A percentile compares a stretch with the other conserved stretches of the same genome.
phyloP scores from a whole-genome alignment of 2,113 vertebrate genomes.

The Sprattus sprattus region DNA sequence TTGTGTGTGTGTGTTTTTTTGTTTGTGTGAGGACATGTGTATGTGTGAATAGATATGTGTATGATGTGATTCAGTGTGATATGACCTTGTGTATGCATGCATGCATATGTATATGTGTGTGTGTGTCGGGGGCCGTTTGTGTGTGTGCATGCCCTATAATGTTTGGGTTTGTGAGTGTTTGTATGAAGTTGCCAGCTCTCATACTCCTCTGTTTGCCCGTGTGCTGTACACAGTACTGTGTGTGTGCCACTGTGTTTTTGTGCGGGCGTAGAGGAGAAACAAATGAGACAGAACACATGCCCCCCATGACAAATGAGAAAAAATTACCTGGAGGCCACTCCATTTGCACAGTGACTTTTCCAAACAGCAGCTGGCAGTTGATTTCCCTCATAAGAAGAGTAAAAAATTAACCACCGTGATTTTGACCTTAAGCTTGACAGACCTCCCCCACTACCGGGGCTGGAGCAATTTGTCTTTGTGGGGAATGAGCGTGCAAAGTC shows the following conservation, averaged over 20 bases:
- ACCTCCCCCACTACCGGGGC: constrained; percentile 46
- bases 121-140: not conserved
- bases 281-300: constrained; percentile 23
- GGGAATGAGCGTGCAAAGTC: constrained; percentile 74
- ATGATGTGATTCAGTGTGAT: not conserved
- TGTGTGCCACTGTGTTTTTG: not conserved
- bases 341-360: constrained; percentile 17
- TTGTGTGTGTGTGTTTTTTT: constrained; percentile 38
- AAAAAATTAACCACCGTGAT: constrained; percentile 74
- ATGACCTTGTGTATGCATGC: not conserved
- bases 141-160: not conserved
- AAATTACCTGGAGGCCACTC: constrained; percentile 20
- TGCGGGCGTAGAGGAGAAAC: constrained; percentile 20
- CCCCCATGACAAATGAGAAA: constrained; percentile 17
- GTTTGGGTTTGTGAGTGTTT: constrained; percentile 20
- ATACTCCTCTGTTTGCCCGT: not conserved
- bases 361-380: constrained; percentile 49
- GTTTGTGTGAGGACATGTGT: constrained; percentile 24
- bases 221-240: not conserved
- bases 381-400: constrained; percentile 61
- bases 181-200: not conserved
- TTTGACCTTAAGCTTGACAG: constrained; percentile 66
- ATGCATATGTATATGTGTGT: not conserved
- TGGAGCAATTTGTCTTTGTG: constrained; percentile 73
- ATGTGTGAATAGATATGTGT: not conserved